Percentiles rank a stretch among this genome's conserved stretches.
These are phyloP conservation scores for Parus major DNA, from an alignment of 2,113 vertebrate species.

Conservation along the genomic window DNA sequence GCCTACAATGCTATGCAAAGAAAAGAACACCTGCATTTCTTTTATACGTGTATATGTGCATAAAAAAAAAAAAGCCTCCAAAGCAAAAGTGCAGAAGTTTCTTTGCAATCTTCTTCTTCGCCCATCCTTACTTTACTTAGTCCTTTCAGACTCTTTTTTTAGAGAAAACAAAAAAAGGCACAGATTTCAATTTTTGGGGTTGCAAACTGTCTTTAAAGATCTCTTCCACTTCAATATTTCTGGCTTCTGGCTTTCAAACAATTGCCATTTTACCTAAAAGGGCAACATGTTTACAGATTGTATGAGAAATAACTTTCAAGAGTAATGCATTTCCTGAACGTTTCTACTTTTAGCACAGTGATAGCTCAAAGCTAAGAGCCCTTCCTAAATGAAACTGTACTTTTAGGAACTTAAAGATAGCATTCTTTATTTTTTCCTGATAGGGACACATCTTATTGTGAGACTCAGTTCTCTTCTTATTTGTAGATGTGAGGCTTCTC, in stretches of 20 bases:
- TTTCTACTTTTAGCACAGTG: neutral
- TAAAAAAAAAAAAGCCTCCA: neutral
- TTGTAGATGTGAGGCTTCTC: neutral
- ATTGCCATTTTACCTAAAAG: slow-evolving; percentile 41
- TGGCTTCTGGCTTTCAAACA: slow-evolving; percentile 11
- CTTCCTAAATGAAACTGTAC: neutral
- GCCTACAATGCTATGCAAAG: neutral
- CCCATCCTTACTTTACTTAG: neutral
- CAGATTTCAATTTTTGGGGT: neutral
- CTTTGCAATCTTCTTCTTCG: neutral
- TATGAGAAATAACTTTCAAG: slow-evolving; percentile 18
- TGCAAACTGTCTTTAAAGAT: neutral
- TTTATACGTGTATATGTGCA: neutral
- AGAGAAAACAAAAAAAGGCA: neutral
- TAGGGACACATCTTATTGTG: neutral
- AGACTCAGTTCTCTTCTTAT: neutral
- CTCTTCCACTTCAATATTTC: neutral
- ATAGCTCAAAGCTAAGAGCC: neutral
- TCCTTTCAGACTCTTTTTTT: neutral
- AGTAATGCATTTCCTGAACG: slow-evolving; percentile 24
- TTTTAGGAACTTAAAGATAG: neutral
- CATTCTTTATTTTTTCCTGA: neutral
- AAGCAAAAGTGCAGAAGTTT: neutral
- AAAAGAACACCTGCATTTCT: neutral
- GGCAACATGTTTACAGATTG: neutral